Percentiles rank a stretch among this genome's conserved stretches.
phyloP scores from a whole-genome alignment of 1,140 invertebrate genomes.

The Brachionus rubens region DNA sequence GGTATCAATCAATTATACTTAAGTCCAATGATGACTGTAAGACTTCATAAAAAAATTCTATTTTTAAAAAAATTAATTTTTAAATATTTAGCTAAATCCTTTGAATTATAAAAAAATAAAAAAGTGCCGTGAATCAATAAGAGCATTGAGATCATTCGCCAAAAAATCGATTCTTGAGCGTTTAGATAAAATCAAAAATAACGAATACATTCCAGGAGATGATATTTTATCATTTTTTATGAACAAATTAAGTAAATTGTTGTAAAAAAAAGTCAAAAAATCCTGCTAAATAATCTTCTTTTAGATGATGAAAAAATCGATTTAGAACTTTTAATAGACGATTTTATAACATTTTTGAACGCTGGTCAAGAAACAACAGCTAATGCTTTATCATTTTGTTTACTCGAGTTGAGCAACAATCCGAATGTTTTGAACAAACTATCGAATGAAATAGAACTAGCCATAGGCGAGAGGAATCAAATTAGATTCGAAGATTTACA shows the following conservation, averaged over 20 bases:
- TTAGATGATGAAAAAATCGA: background rate
- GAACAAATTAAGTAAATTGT: background rate
- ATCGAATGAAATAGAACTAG: background rate
- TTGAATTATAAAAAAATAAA: constrained; percentile 22
- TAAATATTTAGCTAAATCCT: background rate
- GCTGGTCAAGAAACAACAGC: constrained; percentile 16
- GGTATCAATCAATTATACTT: background rate
- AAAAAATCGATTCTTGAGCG: background rate
- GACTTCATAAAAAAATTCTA: background rate
- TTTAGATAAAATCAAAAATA: background rate
- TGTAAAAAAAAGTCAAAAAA: background rate
- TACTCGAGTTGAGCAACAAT: background rate
- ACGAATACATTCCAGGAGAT: background rate
- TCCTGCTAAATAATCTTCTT: background rate
- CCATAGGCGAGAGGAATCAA: background rate
- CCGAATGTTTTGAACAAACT: background rate
- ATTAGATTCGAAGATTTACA: background rate
- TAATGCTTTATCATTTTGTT: background rate
- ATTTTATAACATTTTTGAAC: background rate
- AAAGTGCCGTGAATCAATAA: background rate
- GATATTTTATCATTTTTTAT: background rate
- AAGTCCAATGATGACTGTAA: constrained; percentile 6
- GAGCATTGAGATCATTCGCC: background rate
- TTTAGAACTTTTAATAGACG: background rate
- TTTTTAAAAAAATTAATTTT: background rate